Evolutionary conservation across 37 sponge, comb jelly and placozoan species (phyloP).

Genomic region (Cladorhizidae sp.): DNA sequence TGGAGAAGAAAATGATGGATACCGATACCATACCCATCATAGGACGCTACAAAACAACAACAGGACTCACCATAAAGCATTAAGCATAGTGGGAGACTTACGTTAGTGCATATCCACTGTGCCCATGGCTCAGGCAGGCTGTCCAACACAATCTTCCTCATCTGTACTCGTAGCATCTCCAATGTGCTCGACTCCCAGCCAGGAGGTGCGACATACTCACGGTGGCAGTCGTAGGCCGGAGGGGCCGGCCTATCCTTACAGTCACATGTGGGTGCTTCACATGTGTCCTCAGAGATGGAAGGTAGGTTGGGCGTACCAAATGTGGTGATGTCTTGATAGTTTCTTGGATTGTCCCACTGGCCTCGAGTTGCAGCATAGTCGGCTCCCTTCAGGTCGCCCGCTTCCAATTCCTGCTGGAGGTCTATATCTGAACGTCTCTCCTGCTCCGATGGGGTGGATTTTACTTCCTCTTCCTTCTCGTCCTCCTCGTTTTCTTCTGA

Average conservation of each 20-base stretch:
- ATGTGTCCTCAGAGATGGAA: background rate
- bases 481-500: background rate
- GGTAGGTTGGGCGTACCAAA: background rate
- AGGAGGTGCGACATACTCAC: conserved; percentile 16
- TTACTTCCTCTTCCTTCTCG: background rate
- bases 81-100: background rate
- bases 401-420: background rate
- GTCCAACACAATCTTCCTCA: background rate
- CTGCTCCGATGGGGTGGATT: background rate
- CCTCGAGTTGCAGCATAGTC: too few species aligned
- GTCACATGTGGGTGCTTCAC: background rate
- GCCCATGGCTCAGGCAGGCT: conserved; percentile 11
- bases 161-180: background rate
- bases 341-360: too few species aligned
- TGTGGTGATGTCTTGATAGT: background rate
- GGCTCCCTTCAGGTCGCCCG: background rate
- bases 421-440: background rate
- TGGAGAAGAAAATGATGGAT: conserved; percentile 1
- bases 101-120: conserved; percentile 23
- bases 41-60: conserved; percentile 7
- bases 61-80: background rate
- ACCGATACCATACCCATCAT: conserved; percentile 16
- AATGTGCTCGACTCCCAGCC: background rate
- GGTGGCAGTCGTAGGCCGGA: conserved; percentile 1
- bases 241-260: background rate